Conservation (phyloP, 2,113 vertebrate genomes). For the Oreochromis spilurus region DNA sequence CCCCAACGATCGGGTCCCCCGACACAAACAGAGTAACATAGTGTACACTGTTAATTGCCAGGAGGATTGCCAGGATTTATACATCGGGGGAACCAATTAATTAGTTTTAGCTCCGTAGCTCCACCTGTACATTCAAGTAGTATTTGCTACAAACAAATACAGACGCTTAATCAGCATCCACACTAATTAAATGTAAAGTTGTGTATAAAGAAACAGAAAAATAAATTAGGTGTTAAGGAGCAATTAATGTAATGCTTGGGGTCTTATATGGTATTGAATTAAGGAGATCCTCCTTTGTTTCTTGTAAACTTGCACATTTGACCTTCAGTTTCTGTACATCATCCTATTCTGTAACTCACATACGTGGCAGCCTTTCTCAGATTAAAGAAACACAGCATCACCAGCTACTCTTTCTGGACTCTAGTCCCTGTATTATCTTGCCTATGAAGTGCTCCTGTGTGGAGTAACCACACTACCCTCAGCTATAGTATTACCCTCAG, state of each 20-base stretch:
- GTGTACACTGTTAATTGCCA: neutral
- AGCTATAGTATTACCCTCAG: slow-evolving; percentile 37
- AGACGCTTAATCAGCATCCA: neutral
- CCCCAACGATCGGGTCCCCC: rapidly evolving
- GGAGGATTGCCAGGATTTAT: neutral
- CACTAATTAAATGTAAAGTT: neutral
- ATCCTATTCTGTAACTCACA: neutral
- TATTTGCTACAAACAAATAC: neutral
- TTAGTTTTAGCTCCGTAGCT: neutral
- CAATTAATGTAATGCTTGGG: neutral
- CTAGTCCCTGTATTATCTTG: slow-evolving; percentile 32
- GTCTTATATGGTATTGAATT: neutral
- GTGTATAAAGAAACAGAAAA: neutral
- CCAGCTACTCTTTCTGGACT: slow-evolving; percentile 42
- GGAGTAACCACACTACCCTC: slow-evolving; percentile 33
- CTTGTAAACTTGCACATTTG: neutral
- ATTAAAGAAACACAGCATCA: neutral
- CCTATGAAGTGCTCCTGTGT: slow-evolving; percentile 48
- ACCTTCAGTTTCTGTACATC: neutral
- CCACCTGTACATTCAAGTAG: neutral
- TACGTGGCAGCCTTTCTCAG: neutral
- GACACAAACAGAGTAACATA: neutral
- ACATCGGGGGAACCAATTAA: neutral
- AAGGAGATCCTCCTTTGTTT: neutral
- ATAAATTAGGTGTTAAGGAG: neutral